Percentiles rank a stretch among this genome's conserved stretches.
Conservation (phyloP, 2,888 invertebrate species). For the Fabriciana adippe region DNA sequence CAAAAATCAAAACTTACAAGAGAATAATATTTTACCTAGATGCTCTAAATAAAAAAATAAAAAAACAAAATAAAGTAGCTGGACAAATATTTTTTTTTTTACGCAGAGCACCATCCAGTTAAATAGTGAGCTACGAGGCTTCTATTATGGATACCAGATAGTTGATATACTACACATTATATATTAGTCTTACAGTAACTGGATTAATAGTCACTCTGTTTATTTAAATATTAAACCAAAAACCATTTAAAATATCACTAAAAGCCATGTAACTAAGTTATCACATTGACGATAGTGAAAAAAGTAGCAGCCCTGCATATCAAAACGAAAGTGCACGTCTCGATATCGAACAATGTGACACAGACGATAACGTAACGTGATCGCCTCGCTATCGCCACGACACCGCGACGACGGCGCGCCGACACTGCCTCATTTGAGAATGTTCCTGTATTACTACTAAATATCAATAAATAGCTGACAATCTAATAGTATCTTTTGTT, state of each 20-base stretch:
- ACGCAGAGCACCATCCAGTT: too few relatives aligned
- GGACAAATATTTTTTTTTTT: too few relatives aligned
- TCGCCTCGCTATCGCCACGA: conserved; percentile 42
- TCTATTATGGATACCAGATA: too few relatives aligned
- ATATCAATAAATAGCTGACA: not conserved
- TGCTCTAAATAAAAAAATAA: too few relatives aligned
- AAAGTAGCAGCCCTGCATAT: conserved; percentile 46
- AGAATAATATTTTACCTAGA: too few relatives aligned
- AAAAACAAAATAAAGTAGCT: too few relatives aligned
- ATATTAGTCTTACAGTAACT: too few relatives aligned
- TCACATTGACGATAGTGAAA: not conserved
- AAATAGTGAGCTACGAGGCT: too few relatives aligned
- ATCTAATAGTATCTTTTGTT: not conserved
- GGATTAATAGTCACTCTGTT: too few relatives aligned
- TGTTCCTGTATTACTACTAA: conserved; percentile 6
- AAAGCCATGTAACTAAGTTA: not conserved
- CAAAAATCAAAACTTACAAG: too few relatives aligned
- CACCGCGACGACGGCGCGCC: conserved; percentile 30
- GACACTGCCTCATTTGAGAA: conserved; percentile 17
- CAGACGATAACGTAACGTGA: conserved; percentile 65
- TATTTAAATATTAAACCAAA: too few relatives aligned
- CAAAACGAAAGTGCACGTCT: conserved; percentile 65
- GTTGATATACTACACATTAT: too few relatives aligned
- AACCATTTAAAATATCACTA: not conserved
- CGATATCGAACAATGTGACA: conserved; percentile 68